These are phyloP conservation scores for Hypocryptadius cinnamomeus DNA, from an alignment of 2,113 vertebrate species.

Conservation along the genomic window DNA sequence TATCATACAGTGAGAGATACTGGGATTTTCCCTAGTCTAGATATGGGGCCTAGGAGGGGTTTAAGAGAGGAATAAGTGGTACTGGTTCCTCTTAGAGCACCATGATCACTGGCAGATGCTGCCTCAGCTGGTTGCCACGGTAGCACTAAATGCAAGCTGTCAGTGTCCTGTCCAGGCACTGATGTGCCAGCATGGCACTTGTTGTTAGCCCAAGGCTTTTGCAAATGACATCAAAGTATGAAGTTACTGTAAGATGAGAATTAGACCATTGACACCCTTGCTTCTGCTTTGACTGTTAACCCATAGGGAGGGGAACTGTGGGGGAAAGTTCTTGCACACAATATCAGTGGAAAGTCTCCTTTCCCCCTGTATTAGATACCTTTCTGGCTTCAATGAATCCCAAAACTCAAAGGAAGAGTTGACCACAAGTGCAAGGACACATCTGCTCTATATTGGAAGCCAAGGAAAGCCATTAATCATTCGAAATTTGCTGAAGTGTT, in stretches of 20 bases:
- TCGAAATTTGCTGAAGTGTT: not conserved
- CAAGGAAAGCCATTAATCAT: not conserved
- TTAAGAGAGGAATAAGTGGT: not conserved
- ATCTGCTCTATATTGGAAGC: not conserved
- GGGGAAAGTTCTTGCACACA: not conserved
- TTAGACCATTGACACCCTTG: not conserved
- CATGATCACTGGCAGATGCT: not conserved
- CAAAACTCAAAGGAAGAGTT: not conserved
- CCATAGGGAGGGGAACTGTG: not conserved
- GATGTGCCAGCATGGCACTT: not conserved
- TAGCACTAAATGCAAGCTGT: not conserved
- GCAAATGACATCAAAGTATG: not conserved
- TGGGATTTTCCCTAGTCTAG: not conserved
- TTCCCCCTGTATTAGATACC: not conserved
- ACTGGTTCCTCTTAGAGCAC: not conserved
- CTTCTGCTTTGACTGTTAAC: not conserved
- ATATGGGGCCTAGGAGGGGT: not conserved
- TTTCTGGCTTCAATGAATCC: not conserved
- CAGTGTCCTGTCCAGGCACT: not conserved
- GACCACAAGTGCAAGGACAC: not conserved
- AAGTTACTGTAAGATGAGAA: not conserved
- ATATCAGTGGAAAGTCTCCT: fast-evolving
- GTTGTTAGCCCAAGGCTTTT: not conserved
- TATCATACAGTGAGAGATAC: not conserved
- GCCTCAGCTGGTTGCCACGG: not conserved